These are phyloP conservation scores for Neoscelio sp. DNA, from an alignment of 2,888 invertebrate genomes.

Conservation along the genomic window DNA sequence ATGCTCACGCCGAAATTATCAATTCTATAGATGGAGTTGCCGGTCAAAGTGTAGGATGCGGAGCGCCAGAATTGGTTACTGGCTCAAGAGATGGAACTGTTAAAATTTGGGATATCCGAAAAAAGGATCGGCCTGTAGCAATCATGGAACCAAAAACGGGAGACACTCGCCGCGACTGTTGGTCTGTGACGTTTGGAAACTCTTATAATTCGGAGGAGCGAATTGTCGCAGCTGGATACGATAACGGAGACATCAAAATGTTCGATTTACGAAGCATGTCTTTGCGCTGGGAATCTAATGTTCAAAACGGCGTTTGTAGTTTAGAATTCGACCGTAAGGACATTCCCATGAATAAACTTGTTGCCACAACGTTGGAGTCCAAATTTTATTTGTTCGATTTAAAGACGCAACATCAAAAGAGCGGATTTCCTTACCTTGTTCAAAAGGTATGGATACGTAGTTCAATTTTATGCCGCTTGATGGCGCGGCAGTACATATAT, in stretches of 20 bases:
- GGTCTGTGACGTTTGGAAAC: conserved; percentile 97
- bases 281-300: conserved; percentile 94
- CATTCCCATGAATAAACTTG: conserved; percentile 97
- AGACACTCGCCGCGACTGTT: conserved; percentile 93
- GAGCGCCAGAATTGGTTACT: conserved; percentile 97
- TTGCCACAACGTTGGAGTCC: conserved; percentile 95
- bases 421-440: conserved; percentile 89
- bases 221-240: conserved; percentile 95
- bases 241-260: conserved; percentile 97
- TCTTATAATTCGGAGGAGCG: conserved; percentile 94
- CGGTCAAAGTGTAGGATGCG: conserved; percentile 90
- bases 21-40: conserved; percentile 96
- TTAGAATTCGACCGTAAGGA: conserved; percentile 96
- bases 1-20: conserved; percentile 93
- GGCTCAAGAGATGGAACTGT: conserved; percentile 97
- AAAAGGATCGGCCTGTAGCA: conserved; percentile 94
- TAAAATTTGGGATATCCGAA: conserved; percentile 97
- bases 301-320: conserved; percentile 95
- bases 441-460: conserved; percentile 84
- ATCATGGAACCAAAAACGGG: conserved; percentile 91
- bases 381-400: conserved; percentile 95
- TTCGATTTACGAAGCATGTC: conserved; percentile 94
- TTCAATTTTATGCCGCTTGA: neutral
- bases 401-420: conserved; percentile 93
- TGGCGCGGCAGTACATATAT: neutral